Evolutionary conservation across 2,797 vertebrate genomes (phyloP).

Genomic region (Coreius guichenoti): DNA sequence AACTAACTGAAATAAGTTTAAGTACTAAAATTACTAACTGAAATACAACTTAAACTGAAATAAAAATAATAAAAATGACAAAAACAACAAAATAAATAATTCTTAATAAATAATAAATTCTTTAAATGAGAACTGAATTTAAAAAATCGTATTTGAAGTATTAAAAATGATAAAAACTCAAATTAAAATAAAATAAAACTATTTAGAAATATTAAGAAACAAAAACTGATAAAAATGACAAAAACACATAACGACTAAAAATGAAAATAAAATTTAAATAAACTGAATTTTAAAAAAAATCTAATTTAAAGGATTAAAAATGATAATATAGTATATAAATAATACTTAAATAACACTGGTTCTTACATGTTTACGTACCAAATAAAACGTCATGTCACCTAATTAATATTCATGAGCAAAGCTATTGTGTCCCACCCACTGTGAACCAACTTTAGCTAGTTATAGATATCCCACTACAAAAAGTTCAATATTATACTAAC

Average conservation of each 20-base stretch:
- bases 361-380: neutral
- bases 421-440: neutral
- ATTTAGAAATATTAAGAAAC: neutral
- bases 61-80: too few relatives aligned
- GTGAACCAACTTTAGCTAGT: neutral
- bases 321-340: neutral
- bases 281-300: neutral
- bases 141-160: too few relatives aligned
- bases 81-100: too few relatives aligned
- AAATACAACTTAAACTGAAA: neutral
- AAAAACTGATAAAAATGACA: neutral
- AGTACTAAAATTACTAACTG: neutral
- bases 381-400: neutral
- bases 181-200: too few relatives aligned
- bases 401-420: conserved; percentile 22
- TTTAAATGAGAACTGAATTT: too few relatives aligned
- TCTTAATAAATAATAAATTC: too few relatives aligned
- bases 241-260: neutral
- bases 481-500: neutral
- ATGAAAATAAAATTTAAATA: neutral
- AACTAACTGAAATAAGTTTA: neutral
- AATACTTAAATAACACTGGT: neutral
- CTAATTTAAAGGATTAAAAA: neutral
- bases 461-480: neutral
- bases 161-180: neutral